A percentile compares a stretch with the other conserved stretches of the same genome.
Conservation (phyloP, 2,888 invertebrate genomes). For the Hanleya hanleyi region DNA sequence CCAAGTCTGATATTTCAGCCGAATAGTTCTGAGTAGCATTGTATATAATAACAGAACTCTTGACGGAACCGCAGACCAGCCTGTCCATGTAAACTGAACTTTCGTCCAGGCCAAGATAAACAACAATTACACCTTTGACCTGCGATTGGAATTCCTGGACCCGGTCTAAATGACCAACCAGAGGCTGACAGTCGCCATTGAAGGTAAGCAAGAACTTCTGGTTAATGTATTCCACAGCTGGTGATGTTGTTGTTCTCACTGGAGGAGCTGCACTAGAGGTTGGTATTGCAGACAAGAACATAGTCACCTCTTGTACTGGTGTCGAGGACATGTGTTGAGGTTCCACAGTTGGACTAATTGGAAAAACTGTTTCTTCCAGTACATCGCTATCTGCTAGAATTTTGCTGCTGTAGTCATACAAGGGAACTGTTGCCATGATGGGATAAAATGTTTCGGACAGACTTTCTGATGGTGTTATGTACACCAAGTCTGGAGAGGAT, state of each 20-base stretch:
- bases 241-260: not conserved
- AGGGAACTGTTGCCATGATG: no score
- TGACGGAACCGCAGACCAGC: not conserved
- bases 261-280: not conserved
- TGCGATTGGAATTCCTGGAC: not conserved
- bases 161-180: conserved; percentile 19
- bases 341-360: not conserved
- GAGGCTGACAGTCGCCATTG: conserved; percentile 28
- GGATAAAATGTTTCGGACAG: no score
- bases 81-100: not conserved
- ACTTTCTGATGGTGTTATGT: no score
- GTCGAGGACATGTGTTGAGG: no score
- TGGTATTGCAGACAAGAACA: no score
- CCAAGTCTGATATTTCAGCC: not conserved
- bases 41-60: not conserved
- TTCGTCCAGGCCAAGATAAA: not conserved
- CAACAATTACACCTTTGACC: not conserved
- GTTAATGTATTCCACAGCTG: not conserved
- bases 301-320: no score
- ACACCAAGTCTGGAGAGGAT: no score
- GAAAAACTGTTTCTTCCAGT: not conserved
- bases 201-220: conserved; percentile 25
- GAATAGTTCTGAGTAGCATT: not conserved
- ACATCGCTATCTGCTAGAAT: no score
- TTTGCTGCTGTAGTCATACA: no score